phyloP scores from a whole-genome alignment of 2,113 vertebrate species.

The Sinocyclocheilus rhinocerous region DNA sequence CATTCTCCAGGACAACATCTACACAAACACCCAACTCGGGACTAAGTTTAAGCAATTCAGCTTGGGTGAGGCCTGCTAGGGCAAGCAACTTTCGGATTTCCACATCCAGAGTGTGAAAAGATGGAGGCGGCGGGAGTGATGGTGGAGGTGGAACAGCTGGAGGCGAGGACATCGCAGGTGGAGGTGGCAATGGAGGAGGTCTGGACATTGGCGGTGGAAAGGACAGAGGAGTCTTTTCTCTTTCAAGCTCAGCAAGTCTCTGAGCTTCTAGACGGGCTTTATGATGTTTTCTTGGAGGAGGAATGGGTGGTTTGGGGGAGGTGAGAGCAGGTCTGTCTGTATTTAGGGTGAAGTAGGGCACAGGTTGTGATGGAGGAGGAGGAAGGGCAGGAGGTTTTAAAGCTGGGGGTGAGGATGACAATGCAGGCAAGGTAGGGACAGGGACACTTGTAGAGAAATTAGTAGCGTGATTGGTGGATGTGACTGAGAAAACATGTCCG shows the following conservation, averaged over 20 bases:
- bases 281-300: conserved; percentile 76
- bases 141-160: conserved; percentile 74
- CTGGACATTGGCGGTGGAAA: conserved; percentile 73
- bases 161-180: conserved; percentile 67
- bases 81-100: conserved; percentile 79
- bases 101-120: conserved; percentile 79
- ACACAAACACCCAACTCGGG: conserved; percentile 78
- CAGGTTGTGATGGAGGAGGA: conserved; percentile 59
- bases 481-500: conserved; percentile 56
- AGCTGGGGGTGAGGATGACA: conserved; percentile 26
- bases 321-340: conserved; percentile 63
- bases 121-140: conserved; percentile 75
- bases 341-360: conserved; percentile 70
- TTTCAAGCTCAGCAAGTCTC: conserved; percentile 71
- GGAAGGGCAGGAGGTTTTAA: conserved; percentile 54
- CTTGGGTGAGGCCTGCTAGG: conserved; percentile 79
- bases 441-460: conserved; percentile 62
- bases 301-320: conserved; percentile 74
- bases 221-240: conserved; percentile 70
- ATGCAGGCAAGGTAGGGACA: conserved; percentile 30
- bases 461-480: conserved; percentile 65
- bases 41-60: conserved; percentile 79
- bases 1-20: conserved; percentile 67
- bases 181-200: conserved; percentile 77
- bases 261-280: conserved; percentile 78